Conservation (phyloP, 2,888 invertebrate genomes). For the Nephrotoma appendiculata region DNA sequence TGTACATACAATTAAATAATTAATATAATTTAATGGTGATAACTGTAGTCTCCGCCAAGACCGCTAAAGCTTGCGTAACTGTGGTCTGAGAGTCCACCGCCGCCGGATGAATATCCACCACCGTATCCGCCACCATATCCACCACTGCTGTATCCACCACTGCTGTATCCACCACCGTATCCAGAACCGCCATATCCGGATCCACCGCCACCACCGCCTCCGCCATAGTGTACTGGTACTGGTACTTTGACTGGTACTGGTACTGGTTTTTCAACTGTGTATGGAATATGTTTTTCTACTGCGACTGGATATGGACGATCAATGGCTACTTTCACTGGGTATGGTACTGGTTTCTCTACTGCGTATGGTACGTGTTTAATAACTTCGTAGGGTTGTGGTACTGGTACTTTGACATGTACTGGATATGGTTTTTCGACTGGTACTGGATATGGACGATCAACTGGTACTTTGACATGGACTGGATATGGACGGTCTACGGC, state of each 20-base stretch:
- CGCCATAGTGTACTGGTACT: conserved; percentile 20
- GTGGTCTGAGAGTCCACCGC: conserved; percentile 5
- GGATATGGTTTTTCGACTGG: conserved; percentile 56
- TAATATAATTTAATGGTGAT: conserved; percentile 14
- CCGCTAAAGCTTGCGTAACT: conserved; percentile 37
- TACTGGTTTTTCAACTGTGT: conserved; percentile 40
- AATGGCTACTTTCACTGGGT: conserved; percentile 51
- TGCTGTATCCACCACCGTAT: not conserved
- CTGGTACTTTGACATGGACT: conserved; percentile 40
- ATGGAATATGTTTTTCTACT: conserved; percentile 39
- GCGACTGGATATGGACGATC: conserved; percentile 49
- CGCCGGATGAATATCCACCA: not conserved
- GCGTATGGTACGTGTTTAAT: conserved; percentile 49
- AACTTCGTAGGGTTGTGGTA: conserved; percentile 37
- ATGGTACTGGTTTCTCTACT: conserved; percentile 47
- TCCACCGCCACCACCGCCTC: conserved; percentile 15
- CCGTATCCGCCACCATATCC: not conserved
- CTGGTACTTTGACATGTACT: conserved; percentile 44
- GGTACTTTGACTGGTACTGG: conserved; percentile 51
- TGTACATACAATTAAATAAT: not conserved
- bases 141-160: conserved; percentile 15
- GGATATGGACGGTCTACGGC: conserved; percentile 49
- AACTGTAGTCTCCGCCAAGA: conserved; percentile 23
- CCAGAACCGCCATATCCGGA: conserved; percentile 18
- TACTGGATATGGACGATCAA: conserved; percentile 56